Percentiles rank a stretch among this genome's conserved stretches.
Evolutionary conservation across 2,113 vertebrate species (phyloP).

Genomic region (Pituophis catenifer): DNA sequence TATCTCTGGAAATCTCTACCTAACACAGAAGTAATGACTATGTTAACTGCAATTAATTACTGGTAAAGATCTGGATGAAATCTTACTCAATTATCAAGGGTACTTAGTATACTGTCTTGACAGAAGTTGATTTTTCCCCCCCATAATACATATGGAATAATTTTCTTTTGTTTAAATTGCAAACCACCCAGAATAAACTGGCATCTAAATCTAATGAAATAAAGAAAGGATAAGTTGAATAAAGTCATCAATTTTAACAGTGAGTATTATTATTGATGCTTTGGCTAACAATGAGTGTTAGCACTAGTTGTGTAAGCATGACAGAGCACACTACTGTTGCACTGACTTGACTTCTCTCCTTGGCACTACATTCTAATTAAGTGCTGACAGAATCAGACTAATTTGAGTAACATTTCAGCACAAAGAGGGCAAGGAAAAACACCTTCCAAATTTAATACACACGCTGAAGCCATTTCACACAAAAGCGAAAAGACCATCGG

Average conservation of each 20-base stretch:
- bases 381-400: constrained; percentile 7
- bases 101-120: background rate
- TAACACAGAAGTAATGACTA: constrained; percentile 23
- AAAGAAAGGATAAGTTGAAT: background rate
- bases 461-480: background rate
- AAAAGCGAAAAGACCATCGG: background rate
- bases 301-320: background rate
- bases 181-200: background rate
- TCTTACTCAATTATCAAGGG: constrained; percentile 11
- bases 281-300: background rate
- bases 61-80: constrained; percentile 29
- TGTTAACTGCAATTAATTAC: constrained; percentile 17
- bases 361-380: background rate
- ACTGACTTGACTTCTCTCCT: background rate
- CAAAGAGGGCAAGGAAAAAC: background rate
- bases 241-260: constrained; percentile 16
- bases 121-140: background rate
- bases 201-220: background rate
- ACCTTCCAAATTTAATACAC: constrained; percentile 9
- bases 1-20: constrained; percentile 41
- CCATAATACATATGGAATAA: background rate
- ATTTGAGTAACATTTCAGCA: background rate
- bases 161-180: background rate
- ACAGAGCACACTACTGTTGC: rapidly evolving
- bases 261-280: background rate